Evolutionary conservation across 1,140 invertebrate species (phyloP), one percentile per base, ranked within the genome.

Genomic region (Pseudomyrmex flavicornis): DNA sequence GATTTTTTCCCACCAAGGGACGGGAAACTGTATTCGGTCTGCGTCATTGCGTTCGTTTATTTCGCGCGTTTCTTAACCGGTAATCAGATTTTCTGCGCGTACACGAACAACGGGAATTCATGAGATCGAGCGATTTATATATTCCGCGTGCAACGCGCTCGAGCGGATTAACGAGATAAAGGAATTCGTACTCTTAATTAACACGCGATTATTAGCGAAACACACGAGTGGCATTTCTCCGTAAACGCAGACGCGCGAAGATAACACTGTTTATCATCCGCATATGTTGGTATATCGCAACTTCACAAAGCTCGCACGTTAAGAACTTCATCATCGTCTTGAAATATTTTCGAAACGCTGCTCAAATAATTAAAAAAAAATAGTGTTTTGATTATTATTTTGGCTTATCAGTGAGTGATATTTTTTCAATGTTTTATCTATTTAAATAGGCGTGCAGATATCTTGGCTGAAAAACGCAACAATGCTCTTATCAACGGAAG

Each of bases 391-490:
- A n/a, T n/a, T 35, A 5, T 35, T 56, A 9, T 9, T 20, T 9
- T 82, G 20, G 13, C 10, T 1, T 48, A 2, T 26, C 17, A 17
- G 17, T 17, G 4, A 48, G 63, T 70, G 5, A 13, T 5, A 62
- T 54, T 17, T 75, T 52, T 52, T 5, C 13, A 26, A 69, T 44
- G 56, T 26, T 13, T 70, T 26, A 4, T 82, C 26, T 15, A 7
- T n/a, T 22, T 59, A 72, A 48, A 48, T 69, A 94, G 93, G 93
- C 1, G 93, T 92, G 17, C 91, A 93, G 74, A 75, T 94, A 58
- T 92, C 92, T 0, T 94, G 94, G 94, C 56, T 94, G 72, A 93
- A 93, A 72, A 94, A 94, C 76, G 91, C 91, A 8, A 92, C 92
- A 26, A 85, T 90, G 62, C 84, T 92, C 5, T 44, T 93, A 35